Evolutionary conservation across 1,140 invertebrate species (phyloP).

Genomic region (Philotrypesis tridentata): DNA sequence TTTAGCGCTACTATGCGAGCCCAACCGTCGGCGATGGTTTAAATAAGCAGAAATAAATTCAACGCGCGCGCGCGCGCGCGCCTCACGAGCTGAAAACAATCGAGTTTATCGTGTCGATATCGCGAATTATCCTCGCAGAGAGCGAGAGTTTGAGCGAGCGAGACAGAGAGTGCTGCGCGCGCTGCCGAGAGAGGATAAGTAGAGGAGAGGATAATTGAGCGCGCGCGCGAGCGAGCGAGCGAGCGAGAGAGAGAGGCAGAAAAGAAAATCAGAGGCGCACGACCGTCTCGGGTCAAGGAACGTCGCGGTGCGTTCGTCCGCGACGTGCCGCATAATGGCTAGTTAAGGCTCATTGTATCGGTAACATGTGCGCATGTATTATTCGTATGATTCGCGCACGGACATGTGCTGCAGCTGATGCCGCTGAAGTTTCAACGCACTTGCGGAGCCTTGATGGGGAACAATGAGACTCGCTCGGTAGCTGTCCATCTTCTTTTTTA

Average conservation of each 20-base stretch:
- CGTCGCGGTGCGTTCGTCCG: neutral
- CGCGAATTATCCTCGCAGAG: slow-evolving; percentile 11
- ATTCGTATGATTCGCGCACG: slow-evolving; percentile 46
- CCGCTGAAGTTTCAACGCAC: neutral
- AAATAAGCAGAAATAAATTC: neutral
- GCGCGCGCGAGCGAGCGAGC: neutral
- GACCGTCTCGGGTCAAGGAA: slow-evolving; percentile 45
- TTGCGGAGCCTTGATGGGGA: neutral
- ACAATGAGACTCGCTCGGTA: slow-evolving; percentile 54
- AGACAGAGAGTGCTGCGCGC: slow-evolving; percentile 7
- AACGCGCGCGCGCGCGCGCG: neutral
- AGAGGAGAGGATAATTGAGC: slow-evolving; percentile 26
- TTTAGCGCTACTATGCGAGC: too few species aligned
- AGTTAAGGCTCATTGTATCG: slow-evolving; percentile 68
- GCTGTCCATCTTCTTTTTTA: slow-evolving; percentile 58
- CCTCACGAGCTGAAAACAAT: slow-evolving; percentile 3
- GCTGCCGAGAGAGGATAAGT: neutral
- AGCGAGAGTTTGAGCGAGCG: neutral
- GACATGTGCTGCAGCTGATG: slow-evolving; percentile 53
- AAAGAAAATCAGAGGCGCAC: slow-evolving; percentile 58
- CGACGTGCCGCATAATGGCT: slow-evolving; percentile 65
- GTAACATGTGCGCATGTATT: slow-evolving; percentile 49
- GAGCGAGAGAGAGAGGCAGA: neutral
- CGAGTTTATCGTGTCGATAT: slow-evolving; percentile 16
- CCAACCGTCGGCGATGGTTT: neutral